Base-by-base conservation (phyloP, 2,113 vertebrate genomes). In the Lamprologus ornatipinnis region DNA sequence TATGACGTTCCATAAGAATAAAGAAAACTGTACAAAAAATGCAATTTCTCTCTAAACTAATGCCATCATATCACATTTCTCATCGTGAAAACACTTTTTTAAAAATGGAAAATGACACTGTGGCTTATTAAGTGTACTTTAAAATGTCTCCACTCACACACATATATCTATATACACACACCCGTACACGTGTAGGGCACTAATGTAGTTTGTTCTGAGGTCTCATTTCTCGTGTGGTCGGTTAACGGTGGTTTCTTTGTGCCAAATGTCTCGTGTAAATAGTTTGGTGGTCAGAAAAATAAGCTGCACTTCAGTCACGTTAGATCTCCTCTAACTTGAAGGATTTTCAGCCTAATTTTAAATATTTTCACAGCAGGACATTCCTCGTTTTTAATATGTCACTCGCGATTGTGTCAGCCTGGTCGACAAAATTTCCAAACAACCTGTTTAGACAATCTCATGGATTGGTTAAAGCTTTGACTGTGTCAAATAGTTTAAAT, bases 241-340 rank as follows among this genome's bases (percentile, higher is more conserved):
- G 58, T 86, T 89, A 45, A 31, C 81, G 84, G 87, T 87, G 49
- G 82, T 83, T 78, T 85, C 7, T 65, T 87, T 89, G 87, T 96
- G 94, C 94, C 94, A 95, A 95, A 93, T 81, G 47, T 84, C 28
- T 65, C 1, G 2, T 94, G 89, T 93, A 89, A 87, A 91, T 94
- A 85, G 47, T 82, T 84, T 60, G 14, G 57, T 87, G 81, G 45
- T 91, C 85, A 91, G 80, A 93, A 82, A 51, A 91, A 91, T 84
- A 91, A 87, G 85, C 89, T 93, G 84, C 88, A 87, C 87, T 86
- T 75, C 68, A 80, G 49, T 82, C 80, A 85, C 87, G 58, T 91
- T 85, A 85, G n/a, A 17, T 81, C 58, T 84, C n/a, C 73, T 49
- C 45, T 78, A 19, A 51, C 45, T 53, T 28, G 3, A 73, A 79